Percentiles rank a stretch among this genome's conserved stretches.
These are phyloP conservation scores for Nebria ingens DNA, from an alignment of 1,140 invertebrate genomes.

Conservation along the genomic window DNA sequence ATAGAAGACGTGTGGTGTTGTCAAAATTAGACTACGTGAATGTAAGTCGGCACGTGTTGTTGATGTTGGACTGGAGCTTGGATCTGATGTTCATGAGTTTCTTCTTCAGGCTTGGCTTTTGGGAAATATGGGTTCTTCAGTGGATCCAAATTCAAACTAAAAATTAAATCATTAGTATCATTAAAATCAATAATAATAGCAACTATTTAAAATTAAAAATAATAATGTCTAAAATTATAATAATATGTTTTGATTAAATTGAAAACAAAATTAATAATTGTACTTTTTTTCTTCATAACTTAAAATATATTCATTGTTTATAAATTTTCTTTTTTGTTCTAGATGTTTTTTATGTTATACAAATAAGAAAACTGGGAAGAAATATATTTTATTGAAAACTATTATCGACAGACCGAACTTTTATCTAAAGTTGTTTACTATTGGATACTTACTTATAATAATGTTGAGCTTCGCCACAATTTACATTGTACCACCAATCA, in stretches of 20 bases:
- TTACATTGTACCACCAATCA: conserved; percentile 90
- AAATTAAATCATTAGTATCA: conserved; percentile 27
- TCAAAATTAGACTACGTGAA: not conserved
- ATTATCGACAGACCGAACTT: too few relatives aligned
- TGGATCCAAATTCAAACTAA: conserved; percentile 65
- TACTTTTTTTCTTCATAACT: too few relatives aligned
- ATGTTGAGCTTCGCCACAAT: conserved; percentile 56
- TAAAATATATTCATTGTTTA: not conserved
- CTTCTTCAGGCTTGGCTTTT: conserved; percentile 51
- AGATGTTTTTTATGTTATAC: too few relatives aligned
- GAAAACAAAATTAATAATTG: too few relatives aligned
- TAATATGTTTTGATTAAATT: too few relatives aligned
- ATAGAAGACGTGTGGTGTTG: not conserved
- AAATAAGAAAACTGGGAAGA: too few relatives aligned
- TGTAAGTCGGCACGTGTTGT: not conserved
- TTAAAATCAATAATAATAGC: not conserved
- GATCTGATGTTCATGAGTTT: conserved; percentile 12
- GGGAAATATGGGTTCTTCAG: conserved; percentile 67
- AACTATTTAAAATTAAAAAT: not conserved
- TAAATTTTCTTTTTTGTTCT: too few relatives aligned
- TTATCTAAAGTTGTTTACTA: too few relatives aligned
- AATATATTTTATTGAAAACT: too few relatives aligned
- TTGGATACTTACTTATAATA: conserved; percentile 46
- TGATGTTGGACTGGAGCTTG: not conserved
- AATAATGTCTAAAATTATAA: too few relatives aligned